Evolutionary conservation across 2,888 invertebrate genomes (phyloP), one percentile per base, ranked within the genome.

Genomic region (Drosophila yooni): DNA sequence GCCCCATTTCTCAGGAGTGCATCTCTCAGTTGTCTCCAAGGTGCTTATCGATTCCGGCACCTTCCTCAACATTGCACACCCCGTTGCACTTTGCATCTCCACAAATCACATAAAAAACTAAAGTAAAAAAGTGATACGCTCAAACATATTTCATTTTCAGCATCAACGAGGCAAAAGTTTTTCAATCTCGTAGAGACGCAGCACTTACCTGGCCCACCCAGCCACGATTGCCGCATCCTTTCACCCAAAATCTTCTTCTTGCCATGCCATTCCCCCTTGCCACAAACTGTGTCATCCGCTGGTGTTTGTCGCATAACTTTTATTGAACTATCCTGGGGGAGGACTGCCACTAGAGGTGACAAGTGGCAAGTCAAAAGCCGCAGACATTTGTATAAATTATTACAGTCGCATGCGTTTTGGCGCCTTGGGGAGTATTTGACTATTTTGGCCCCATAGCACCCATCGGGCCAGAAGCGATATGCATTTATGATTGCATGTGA

Each of bases 361-460:
- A 88, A 77, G 78, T 79, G 79, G 65, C 82, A 88, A 88, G 85
- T 84, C 85, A 85, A 85, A 88, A 78, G 89, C 78, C 85, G 82
- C 89, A 85, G 89, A 85, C 88, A 79, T 88, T 88, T 82, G 85
- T 85, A 85, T 89, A 85, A 85, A 89, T 89, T 85, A 85, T 89
- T 80, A 70, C 75, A 78, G 68, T 80, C 54, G 75, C 79, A 71
- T 76, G 83, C 76, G 40, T 74, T 31, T 57, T 68, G 73, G 67
- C 74, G 61, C 79, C 64, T 61, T 21, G 72, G 68, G 59, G 62
- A 56, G 64, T 72, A 53, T 71, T 76, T 81, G 77, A 76, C 71
- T 80, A 67, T 63, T 61, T 79, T 63, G 56, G 38, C 50, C 59
- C 27, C 54, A 10, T 27, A 36, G 34, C 25, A 54, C 8, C 21